Conservation (phyloP, 2,113 vertebrate species). For the Odocoileus virginianus region DNA sequence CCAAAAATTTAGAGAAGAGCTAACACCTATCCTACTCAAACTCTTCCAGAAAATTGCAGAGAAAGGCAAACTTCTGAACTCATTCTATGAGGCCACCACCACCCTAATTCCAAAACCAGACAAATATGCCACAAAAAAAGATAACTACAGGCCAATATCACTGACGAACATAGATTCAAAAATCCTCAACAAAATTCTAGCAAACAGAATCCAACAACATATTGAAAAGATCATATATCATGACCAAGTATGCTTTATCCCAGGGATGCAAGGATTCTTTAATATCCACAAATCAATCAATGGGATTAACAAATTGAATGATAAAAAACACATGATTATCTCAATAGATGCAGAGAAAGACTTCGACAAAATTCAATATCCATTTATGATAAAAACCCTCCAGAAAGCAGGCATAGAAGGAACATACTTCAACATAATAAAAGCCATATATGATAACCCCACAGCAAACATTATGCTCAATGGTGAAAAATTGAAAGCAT, state of each 20-base stretch:
- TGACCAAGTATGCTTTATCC: background rate
- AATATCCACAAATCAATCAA: background rate
- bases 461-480: background rate
- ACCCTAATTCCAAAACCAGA: background rate
- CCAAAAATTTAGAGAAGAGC: background rate
- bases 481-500: background rate
- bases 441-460: background rate
- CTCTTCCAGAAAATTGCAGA: background rate
- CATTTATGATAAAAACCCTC: background rate
- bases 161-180: background rate
- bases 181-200: background rate
- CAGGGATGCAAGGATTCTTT: background rate
- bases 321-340: background rate
- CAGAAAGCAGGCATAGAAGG: background rate
- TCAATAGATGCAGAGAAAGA: background rate
- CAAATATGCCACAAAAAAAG: background rate
- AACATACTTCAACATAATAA: background rate
- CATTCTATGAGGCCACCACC: background rate
- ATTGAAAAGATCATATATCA: background rate
- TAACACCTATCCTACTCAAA: background rate
- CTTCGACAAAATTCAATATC: background rate
- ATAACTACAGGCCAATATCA: background rate
- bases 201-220: background rate
- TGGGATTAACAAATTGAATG: background rate
- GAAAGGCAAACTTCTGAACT: background rate